Percentiles rank a stretch among this genome's conserved stretches.
Conservation (phyloP, 2,797 vertebrate species). For the Sitta carolinensis region DNA sequence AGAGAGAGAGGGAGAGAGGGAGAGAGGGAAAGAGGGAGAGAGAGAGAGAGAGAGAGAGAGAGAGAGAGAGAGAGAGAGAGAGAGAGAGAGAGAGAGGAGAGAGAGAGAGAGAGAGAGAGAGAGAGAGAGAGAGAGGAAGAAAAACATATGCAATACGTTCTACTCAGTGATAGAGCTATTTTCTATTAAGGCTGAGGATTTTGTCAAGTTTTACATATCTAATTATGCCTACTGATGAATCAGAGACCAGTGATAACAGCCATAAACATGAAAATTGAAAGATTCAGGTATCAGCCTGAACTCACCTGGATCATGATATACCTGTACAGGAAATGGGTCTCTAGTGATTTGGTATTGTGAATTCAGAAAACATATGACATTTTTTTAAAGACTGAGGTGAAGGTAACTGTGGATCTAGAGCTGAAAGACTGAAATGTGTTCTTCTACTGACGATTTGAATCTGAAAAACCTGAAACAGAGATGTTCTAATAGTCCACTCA, state of each 20-base stretch:
- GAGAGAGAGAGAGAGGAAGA: background rate
- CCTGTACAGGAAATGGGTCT: background rate
- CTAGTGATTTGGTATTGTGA: background rate
- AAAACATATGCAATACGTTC: too few relatives aligned
- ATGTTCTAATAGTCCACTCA: background rate
- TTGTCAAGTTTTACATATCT: background rate
- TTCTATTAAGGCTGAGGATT: background rate
- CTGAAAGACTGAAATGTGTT: background rate
- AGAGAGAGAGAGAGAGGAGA: too few relatives aligned
- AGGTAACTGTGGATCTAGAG: background rate
- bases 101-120: background rate
- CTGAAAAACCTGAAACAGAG: background rate
- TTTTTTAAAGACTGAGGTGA: background rate
- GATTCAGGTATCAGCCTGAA: background rate
- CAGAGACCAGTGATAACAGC: background rate
- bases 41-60: background rate
- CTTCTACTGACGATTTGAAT: background rate
- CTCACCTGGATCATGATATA: background rate
- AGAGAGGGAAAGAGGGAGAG: background rate
- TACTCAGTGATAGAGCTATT: background rate
- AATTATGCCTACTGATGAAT: background rate
- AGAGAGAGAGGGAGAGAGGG: background rate
- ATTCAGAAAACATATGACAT: background rate
- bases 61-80: background rate
- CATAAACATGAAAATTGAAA: background rate